phyloP scores from a whole-genome alignment of 2,113 vertebrate genomes.

The Coptodon bakossiorum region DNA sequence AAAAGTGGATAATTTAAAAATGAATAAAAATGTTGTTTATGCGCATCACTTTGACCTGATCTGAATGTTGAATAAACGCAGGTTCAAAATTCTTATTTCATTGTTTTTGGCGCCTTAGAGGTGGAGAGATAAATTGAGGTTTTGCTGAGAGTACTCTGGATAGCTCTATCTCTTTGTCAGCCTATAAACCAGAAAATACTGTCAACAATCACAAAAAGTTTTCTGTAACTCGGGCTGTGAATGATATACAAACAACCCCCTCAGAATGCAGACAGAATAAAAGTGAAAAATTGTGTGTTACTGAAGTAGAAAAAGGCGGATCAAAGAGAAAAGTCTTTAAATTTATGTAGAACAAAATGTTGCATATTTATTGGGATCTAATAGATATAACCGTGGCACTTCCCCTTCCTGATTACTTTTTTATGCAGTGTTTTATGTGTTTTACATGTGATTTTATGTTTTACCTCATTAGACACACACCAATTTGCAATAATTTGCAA shows the following conservation, averaged over 20 bases:
- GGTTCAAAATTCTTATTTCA: neutral
- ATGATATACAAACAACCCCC: neutral
- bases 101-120: neutral
- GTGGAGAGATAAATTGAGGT: neutral
- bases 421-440: neutral
- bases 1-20: neutral
- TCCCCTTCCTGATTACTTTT: neutral
- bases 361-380: neutral
- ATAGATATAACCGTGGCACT: neutral
- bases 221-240: neutral
- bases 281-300: neutral
- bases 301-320: neutral
- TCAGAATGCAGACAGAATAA: neutral
- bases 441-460: neutral
- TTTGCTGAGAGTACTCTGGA: neutral
- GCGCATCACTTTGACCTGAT: neutral
- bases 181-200: neutral
- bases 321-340: neutral
- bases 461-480: neutral
- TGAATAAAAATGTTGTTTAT: fast-evolving
- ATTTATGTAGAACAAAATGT: neutral
- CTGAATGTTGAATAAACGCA: fast-evolving
- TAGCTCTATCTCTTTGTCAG: neutral
- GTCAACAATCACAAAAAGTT: neutral
- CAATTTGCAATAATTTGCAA: neutral